Evolutionary conservation across 2,888 invertebrate genomes (phyloP).

Genomic region (Hylaea fasciaria): DNA sequence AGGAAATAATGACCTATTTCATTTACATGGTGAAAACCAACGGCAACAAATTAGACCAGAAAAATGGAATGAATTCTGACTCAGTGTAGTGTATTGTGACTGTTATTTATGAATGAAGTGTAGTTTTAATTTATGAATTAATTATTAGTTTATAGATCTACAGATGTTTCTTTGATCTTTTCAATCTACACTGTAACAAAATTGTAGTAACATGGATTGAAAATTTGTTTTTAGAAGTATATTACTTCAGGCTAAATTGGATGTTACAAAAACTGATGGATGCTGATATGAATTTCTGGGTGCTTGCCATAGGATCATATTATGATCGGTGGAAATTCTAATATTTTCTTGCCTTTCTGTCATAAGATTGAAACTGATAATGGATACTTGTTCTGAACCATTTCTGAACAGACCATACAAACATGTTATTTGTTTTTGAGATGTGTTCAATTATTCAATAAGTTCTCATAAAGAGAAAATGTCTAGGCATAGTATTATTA

Average conservation of each 20-base stretch:
- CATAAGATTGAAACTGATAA: too few relatives aligned
- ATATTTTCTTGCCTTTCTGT: too few relatives aligned
- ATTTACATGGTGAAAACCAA: conserved; percentile 98
- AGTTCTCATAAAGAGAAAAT: too few relatives aligned
- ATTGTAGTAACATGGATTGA: conserved; percentile 56
- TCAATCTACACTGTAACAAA: conserved; percentile 57
- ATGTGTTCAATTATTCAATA: too few relatives aligned
- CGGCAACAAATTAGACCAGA: conserved; percentile 93
- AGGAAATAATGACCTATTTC: conserved; percentile 97
- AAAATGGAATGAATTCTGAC: conserved; percentile 90
- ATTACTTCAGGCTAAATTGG: conserved; percentile 64
- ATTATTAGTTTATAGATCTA: conserved; percentile 54
- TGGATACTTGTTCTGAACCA: too few relatives aligned
- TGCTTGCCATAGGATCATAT: too few relatives aligned
- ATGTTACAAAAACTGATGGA: conserved; percentile 47
- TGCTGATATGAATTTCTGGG: conserved; percentile 6
- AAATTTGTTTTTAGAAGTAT: conserved; percentile 58
- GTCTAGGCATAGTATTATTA: too few relatives aligned
- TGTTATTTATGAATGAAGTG: conserved; percentile 59
- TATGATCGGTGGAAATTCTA: too few relatives aligned
- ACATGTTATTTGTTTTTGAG: too few relatives aligned
- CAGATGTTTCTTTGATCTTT: conserved; percentile 59
- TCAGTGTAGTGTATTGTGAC: conserved; percentile 69
- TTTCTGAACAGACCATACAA: too few relatives aligned
- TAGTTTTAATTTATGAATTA: conserved; percentile 56